Conservation (phyloP, 2,113 vertebrate species). For the Callipepla californica region DNA sequence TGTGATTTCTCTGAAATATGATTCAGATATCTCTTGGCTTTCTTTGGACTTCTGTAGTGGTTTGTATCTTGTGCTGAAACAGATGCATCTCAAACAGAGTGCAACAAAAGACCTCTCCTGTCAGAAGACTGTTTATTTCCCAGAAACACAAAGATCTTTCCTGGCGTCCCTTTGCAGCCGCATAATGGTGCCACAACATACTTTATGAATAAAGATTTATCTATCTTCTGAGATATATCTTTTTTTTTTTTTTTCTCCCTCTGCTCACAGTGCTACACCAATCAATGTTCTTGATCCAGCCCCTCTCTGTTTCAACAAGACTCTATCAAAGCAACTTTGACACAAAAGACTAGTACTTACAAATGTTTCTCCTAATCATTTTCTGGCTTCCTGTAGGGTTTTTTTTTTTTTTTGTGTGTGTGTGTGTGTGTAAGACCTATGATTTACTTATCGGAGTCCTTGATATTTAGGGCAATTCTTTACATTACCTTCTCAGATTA, state of each 20-base stretch:
- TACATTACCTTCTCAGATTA: not conserved
- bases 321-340: not conserved
- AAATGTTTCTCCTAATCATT: not conserved
- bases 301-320: not conserved
- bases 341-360: not conserved
- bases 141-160: not conserved
- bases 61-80: not conserved
- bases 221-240: not conserved
- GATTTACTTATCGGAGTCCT: not conserved
- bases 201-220: not conserved
- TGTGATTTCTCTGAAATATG: conserved; percentile 12
- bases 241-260: not conserved
- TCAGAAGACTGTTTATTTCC: not conserved
- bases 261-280: not conserved
- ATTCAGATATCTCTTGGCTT: not conserved
- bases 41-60: not conserved
- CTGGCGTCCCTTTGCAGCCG: not conserved
- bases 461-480: not conserved
- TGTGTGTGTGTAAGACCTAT: not conserved
- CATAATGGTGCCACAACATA: not conserved
- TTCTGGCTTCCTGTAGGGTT: not conserved
- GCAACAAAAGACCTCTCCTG: not conserved
- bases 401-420: not conserved
- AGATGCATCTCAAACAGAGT: not conserved
- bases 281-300: not conserved